Evolutionary conservation across 2,113 vertebrate genomes (phyloP).

Genomic region (rat (Rattus norvegicus)): DNA sequence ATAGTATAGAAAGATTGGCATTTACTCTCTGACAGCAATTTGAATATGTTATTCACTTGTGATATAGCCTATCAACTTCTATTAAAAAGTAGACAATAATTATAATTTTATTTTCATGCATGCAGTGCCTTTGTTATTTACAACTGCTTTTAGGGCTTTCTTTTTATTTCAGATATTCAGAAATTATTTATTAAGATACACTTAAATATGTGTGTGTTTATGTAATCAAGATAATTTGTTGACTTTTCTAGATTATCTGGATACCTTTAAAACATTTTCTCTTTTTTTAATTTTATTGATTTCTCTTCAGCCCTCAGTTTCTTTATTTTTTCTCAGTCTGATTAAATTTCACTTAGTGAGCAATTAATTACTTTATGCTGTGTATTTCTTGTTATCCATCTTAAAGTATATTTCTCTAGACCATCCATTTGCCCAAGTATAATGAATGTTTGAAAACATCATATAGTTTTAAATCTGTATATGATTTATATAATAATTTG

Average conservation of each 20-base stretch:
- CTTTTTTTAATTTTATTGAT: background rate
- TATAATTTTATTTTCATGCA: background rate
- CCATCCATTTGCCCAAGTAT: background rate
- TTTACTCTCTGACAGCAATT: background rate
- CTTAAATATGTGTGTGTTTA: background rate
- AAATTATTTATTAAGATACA: background rate
- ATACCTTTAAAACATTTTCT: background rate
- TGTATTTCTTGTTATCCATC: background rate
- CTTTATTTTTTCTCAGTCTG: background rate
- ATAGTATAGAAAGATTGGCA: background rate
- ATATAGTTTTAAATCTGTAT: background rate
- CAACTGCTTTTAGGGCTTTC: background rate
- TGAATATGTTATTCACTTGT: background rate
- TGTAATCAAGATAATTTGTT: background rate
- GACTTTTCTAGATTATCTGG: background rate
- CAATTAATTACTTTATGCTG: background rate
- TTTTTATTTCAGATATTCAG: background rate
- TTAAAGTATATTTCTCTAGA: background rate
- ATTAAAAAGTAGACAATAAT: background rate
- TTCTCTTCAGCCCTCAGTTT: background rate
- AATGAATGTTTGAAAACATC: background rate
- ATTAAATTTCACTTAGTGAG: background rate
- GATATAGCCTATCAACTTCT: background rate
- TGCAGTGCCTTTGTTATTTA: background rate
- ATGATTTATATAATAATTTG: background rate